Evolutionary conservation across 2,797 vertebrate genomes (phyloP).

Genomic region (Coregonus suidteri): DNA sequence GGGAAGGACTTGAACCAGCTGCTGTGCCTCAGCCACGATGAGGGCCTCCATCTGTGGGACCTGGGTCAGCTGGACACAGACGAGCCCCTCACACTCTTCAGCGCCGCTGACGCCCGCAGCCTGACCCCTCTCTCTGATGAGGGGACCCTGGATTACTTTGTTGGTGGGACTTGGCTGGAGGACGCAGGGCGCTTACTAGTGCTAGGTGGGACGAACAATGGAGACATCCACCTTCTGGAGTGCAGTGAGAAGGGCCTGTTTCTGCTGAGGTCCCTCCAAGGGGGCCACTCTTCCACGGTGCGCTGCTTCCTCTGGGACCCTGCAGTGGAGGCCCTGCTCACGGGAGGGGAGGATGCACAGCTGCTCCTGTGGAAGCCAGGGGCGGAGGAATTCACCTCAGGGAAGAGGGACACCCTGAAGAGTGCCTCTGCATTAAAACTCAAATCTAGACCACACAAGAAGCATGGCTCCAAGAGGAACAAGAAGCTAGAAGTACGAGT

Average conservation of each 20-base stretch:
- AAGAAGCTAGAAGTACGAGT: neutral
- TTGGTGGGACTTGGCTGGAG: constrained; percentile 85
- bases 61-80: constrained; percentile 81
- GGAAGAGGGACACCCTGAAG: constrained; percentile 80
- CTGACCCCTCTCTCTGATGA: constrained; percentile 39
- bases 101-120: constrained; percentile 72
- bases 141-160: constrained; percentile 80
- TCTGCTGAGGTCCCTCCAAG: constrained; percentile 72
- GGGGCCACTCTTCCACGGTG: constrained; percentile 82
- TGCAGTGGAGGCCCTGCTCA: constrained; percentile 77
- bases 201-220: constrained; percentile 76
- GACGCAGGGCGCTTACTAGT: constrained; percentile 78
- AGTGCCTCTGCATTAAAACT: constrained; percentile 80
- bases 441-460: constrained; percentile 80
- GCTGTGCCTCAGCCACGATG: constrained; percentile 80
- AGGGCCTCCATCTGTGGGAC: constrained; percentile 94
- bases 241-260: constrained; percentile 69
- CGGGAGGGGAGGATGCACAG: constrained; percentile 90
- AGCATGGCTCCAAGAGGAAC: constrained; percentile 47
- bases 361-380: constrained; percentile 89
- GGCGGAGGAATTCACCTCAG: constrained; percentile 65
- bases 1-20: constrained; percentile 62
- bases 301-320: constrained; percentile 88
- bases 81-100: constrained; percentile 78
- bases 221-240: constrained; percentile 51